phyloP scores from a whole-genome alignment of 2,797 vertebrate species.

The Sebastes trivittatus region DNA sequence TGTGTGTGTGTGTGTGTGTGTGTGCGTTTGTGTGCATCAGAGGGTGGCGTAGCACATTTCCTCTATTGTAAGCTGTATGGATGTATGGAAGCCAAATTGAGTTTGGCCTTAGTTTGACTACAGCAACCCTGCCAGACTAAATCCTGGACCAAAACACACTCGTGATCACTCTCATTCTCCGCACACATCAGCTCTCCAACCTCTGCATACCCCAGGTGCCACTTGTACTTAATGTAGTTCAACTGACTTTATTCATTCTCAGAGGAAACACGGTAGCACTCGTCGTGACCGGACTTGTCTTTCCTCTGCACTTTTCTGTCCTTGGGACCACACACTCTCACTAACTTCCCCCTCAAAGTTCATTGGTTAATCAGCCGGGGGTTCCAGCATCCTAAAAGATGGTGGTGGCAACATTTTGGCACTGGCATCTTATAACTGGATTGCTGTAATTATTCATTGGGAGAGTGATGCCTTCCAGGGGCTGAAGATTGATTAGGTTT shows the following conservation, averaged over 20 bases:
- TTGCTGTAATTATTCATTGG: constrained; percentile 83
- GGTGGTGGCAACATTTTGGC: constrained; percentile 80
- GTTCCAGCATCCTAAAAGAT: constrained; percentile 68
- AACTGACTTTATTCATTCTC: constrained; percentile 48
- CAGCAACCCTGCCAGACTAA: constrained; percentile 63
- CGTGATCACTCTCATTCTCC: constrained; percentile 62
- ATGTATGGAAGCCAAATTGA: constrained; percentile 63
- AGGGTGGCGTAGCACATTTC: constrained; percentile 41
- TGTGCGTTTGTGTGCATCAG: constrained; percentile 32
- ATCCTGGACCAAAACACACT: constrained; percentile 61
- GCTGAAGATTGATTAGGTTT: constrained; percentile 84
- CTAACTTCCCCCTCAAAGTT: constrained; percentile 59
- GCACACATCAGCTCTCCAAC: constrained; percentile 50
- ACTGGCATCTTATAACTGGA: constrained; percentile 74
- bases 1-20: constrained; percentile 4
- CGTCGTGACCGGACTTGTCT: not conserved
- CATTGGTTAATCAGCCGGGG: constrained; percentile 56
- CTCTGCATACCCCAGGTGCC: constrained; percentile 48
- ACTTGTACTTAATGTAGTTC: constrained; percentile 42
- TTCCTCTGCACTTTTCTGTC: constrained; percentile 8
- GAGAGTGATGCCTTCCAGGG: constrained; percentile 84
- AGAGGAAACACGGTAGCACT: constrained; percentile 21
- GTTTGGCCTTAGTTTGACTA: constrained; percentile 66
- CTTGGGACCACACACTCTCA: constrained; percentile 7
- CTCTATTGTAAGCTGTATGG: constrained; percentile 44